phyloP scores from a whole-genome alignment of 2,888 invertebrate species.

The Acrobasis repandana region DNA sequence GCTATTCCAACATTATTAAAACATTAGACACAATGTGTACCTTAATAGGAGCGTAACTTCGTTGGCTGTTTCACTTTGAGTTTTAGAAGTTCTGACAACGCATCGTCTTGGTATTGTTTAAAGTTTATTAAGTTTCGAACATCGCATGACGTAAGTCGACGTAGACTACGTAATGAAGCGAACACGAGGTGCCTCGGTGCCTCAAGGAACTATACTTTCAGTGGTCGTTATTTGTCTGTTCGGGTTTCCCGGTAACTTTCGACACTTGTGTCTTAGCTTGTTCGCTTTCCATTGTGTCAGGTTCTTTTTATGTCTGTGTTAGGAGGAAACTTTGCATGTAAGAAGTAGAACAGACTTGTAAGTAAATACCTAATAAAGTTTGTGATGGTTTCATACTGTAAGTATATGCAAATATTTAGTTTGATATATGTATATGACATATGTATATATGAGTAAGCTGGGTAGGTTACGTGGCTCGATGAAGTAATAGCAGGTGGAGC shows the following conservation, averaged over 20 bases:
- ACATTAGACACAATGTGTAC: slow-evolving; percentile 66
- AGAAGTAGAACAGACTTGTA: not conserved
- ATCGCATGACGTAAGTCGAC: slow-evolving; percentile 71
- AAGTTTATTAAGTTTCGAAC: slow-evolving; percentile 78
- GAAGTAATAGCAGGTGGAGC: not conserved
- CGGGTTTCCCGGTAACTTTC: slow-evolving; percentile 11
- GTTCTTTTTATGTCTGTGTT: slow-evolving; percentile 1
- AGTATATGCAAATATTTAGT: too few relatives aligned
- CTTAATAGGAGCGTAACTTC: slow-evolving; percentile 67
- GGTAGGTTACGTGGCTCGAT: not conserved
- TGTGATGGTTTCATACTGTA: too few relatives aligned
- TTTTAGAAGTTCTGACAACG: slow-evolving; percentile 75
- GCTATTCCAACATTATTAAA: slow-evolving; percentile 51
- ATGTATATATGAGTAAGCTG: too few relatives aligned
- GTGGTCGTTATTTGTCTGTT: slow-evolving; percentile 23
- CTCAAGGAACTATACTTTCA: slow-evolving; percentile 22
- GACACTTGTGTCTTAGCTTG: slow-evolving; percentile 9
- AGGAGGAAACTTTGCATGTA: slow-evolving; percentile 29
- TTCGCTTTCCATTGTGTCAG: not conserved
- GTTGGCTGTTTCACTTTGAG: slow-evolving; percentile 66
- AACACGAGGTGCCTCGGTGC: slow-evolving; percentile 42
- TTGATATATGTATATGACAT: not conserved
- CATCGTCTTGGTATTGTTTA: slow-evolving; percentile 76
- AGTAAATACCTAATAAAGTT: not conserved
- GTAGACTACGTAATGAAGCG: slow-evolving; percentile 62